These are phyloP conservation scores for Haliclystus octoradiatus DNA, from an alignment of 30 jellyfish, hydroid and myxozoan species.

Conservation along the genomic window DNA sequence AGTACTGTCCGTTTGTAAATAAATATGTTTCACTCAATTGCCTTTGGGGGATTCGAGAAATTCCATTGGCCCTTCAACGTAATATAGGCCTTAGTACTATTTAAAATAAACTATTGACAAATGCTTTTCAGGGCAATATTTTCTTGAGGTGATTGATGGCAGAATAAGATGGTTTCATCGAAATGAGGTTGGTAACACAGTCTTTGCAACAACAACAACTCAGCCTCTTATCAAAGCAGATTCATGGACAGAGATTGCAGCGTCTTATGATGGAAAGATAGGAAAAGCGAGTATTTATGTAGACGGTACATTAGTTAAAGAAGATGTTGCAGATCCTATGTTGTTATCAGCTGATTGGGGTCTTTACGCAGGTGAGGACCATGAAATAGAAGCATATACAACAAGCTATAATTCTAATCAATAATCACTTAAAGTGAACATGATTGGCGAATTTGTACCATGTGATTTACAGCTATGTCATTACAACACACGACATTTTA, in stretches of 20 bases:
- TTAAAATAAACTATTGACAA: too few species aligned
- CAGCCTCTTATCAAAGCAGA: slow-evolving; percentile 52
- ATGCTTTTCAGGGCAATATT: slow-evolving; percentile 56
- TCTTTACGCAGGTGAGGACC: slow-evolving; percentile 79
- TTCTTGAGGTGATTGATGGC: slow-evolving; percentile 65
- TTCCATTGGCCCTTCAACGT: too few species aligned
- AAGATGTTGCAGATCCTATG: slow-evolving; percentile 73
- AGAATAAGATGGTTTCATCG: slow-evolving; percentile 90
- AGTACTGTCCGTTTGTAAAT: too few species aligned
- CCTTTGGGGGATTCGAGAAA: too few species aligned
- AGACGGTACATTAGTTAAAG: slow-evolving; percentile 66
- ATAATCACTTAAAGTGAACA: too few species aligned
- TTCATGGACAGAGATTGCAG: slow-evolving; percentile 72
- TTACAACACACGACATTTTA: too few species aligned
- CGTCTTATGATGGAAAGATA: slow-evolving; percentile 32
- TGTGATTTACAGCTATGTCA: too few species aligned
- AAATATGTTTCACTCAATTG: too few species aligned
- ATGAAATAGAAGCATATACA: too few species aligned
- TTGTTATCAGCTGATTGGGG: slow-evolving; percentile 79
- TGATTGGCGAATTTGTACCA: too few species aligned
- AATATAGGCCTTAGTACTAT: too few species aligned
- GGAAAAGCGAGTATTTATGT: slow-evolving; percentile 54
- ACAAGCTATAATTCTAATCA: too few species aligned
- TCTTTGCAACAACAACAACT: slow-evolving; percentile 61
- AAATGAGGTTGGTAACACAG: slow-evolving; percentile 61